These are phyloP conservation scores for Spodoptera exigua DNA, from an alignment of 2,888 invertebrate genomes.

Conservation along the genomic window DNA sequence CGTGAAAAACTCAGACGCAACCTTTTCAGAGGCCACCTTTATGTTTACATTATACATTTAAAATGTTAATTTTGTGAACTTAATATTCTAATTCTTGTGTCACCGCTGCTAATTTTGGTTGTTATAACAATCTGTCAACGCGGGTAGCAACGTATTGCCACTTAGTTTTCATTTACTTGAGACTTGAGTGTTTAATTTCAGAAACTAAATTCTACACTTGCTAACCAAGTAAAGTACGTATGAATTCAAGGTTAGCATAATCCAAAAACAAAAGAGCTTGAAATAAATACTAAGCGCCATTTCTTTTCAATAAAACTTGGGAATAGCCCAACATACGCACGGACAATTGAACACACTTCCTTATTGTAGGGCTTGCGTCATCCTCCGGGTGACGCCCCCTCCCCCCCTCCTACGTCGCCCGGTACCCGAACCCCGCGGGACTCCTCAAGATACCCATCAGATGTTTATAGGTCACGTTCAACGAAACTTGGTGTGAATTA, in stretches of 20 bases:
- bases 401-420: conserved; percentile 13
- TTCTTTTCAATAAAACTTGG: conserved; percentile 17
- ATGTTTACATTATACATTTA: neutral
- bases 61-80: too few species aligned
- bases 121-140: too few species aligned
- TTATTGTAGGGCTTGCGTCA: conserved; percentile 81
- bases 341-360: conserved; percentile 82
- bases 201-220: too few species aligned
- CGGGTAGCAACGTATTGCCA: too few species aligned
- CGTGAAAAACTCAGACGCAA: conserved; percentile 11
- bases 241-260: too few species aligned
- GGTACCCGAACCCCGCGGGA: conserved; percentile 19
- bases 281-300: too few species aligned
- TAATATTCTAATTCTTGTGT: too few species aligned
- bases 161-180: neutral
- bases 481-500: conserved; percentile 40
- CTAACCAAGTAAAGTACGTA: too few species aligned
- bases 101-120: too few species aligned
- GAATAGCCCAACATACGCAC: conserved; percentile 66
- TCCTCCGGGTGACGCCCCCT: conserved; percentile 52
- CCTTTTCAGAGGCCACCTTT: conserved; percentile 15
- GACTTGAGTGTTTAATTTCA: too few species aligned
- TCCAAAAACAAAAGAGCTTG: too few species aligned
- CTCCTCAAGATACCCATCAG: conserved; percentile 38
- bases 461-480: conserved; percentile 30